Evolutionary conservation across 2,888 invertebrate species (phyloP).

Genomic region (Reticulitermes lucifugus): DNA sequence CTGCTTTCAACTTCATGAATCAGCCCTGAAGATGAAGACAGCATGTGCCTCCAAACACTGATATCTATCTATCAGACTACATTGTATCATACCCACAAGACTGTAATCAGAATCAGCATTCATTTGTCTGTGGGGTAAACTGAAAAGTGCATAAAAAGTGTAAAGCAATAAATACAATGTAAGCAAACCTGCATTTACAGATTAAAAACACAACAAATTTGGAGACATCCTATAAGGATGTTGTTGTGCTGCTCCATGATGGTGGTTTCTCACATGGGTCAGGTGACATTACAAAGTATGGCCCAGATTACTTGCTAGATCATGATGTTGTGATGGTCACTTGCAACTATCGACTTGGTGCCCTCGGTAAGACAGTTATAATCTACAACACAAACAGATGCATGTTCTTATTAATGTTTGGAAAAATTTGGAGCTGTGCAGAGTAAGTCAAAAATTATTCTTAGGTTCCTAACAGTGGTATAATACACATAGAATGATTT

Average conservation of each 20-base stretch:
- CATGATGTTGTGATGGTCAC: slow-evolving; percentile 50
- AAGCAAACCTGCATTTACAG: background rate
- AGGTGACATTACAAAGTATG: slow-evolving; percentile 46
- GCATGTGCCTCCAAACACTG: too few species aligned
- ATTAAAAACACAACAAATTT: slow-evolving; percentile 39
- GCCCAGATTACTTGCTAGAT: slow-evolving; percentile 52
- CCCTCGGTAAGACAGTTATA: slow-evolving; percentile 45
- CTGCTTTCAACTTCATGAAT: too few species aligned
- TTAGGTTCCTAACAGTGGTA: too few species aligned
- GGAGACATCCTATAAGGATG: slow-evolving; percentile 35
- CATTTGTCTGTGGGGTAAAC: background rate
- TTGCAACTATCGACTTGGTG: slow-evolving; percentile 51
- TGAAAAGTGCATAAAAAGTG: background rate
- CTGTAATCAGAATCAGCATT: background rate
- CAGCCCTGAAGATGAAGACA: too few species aligned
- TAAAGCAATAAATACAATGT: background rate
- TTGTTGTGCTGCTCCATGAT: slow-evolving; percentile 50
- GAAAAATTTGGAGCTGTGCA: too few species aligned
- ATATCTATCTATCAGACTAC: too few species aligned
- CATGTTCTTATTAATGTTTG: too few species aligned
- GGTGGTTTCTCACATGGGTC: slow-evolving; percentile 50
- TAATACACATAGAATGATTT: too few species aligned
- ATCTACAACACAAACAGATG: too few species aligned
- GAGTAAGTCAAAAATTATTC: too few species aligned
- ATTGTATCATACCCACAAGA: background rate